phyloP scores from a whole-genome alignment of 2,113 vertebrate species.

The Vidua chalybeata region DNA sequence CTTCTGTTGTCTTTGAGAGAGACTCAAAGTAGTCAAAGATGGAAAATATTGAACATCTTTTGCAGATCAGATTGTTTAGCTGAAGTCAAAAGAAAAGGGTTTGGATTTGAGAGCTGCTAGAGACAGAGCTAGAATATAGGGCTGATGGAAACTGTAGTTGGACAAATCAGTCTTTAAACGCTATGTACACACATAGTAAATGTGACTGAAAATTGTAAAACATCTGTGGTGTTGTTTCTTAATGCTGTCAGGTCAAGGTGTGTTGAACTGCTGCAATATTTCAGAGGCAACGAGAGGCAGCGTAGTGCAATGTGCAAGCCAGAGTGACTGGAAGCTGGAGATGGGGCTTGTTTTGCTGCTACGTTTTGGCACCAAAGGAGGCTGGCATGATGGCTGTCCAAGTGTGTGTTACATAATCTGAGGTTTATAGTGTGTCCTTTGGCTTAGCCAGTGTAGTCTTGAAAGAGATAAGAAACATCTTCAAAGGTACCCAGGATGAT shows the following conservation, averaged over 20 bases:
- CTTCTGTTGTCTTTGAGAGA: background rate
- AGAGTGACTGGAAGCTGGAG: background rate
- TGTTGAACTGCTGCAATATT: background rate
- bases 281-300: background rate
- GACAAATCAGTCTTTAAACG: background rate
- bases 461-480: background rate
- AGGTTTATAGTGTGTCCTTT: background rate
- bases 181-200: background rate
- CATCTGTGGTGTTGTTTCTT: background rate
- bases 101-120: background rate
- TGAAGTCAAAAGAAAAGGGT: background rate
- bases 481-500: background rate
- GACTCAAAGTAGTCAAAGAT: background rate
- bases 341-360: background rate
- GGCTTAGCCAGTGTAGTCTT: background rate
- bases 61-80: background rate
- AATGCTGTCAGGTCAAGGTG: background rate
- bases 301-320: fast-evolving
- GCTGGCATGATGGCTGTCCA: fast-evolving
- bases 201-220: background rate
- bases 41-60: background rate
- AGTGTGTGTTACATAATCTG: background rate
- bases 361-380: background rate
- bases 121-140: background rate
- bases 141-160: background rate